Evolutionary conservation across 2,888 invertebrate species (phyloP), one percentile per base, ranked within the genome.

Genomic region (Subacronicta megacephala): DNA sequence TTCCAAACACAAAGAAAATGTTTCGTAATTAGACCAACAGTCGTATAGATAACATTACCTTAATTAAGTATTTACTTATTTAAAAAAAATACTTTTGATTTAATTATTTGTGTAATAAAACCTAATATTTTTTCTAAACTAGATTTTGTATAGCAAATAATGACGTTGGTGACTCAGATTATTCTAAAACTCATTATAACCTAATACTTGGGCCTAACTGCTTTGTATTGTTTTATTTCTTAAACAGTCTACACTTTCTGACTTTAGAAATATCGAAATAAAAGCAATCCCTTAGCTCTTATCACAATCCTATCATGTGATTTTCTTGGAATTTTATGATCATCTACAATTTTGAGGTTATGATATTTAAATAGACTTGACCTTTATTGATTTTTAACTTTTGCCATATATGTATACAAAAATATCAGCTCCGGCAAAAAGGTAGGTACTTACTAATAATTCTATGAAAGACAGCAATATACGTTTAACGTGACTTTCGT

Each of bases 401-500:
- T 13, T 7, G 15, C 35, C 33, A 61, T 13, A 37, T 26, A 13
- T 17, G 2, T 7, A 6, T 57, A 36, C 7, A 13, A 36, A 26
- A 49, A 38, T 68, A 50, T 44, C 13, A 20, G 26, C 49, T 45
- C 23, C 35, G 29, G 55, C 37, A 49, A 54, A 62, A 54, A 61
- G 18, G 35, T 16, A 31, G 15, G 55, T 56, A 50, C 37, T 46
- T n/a, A n/a, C n/a, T n/a, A n/a, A n/a, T n/a, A 54, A 47, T 56
- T 50, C 7, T 49, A 54, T 40, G 31, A 44, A 47, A 36, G 45
- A 40, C 23, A 43, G 35, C 31, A n/a, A 31, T 6, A n/a, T 47
- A 43, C 33, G 35, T 51, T 71, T 54, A 52, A n/a, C 44, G 61
- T 50, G 43, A 58, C 47, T 57, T 60, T 63, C 44, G 29, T 60